Conservation (phyloP, 1,140 invertebrate species). For the Plectrocnemia conspersa region DNA sequence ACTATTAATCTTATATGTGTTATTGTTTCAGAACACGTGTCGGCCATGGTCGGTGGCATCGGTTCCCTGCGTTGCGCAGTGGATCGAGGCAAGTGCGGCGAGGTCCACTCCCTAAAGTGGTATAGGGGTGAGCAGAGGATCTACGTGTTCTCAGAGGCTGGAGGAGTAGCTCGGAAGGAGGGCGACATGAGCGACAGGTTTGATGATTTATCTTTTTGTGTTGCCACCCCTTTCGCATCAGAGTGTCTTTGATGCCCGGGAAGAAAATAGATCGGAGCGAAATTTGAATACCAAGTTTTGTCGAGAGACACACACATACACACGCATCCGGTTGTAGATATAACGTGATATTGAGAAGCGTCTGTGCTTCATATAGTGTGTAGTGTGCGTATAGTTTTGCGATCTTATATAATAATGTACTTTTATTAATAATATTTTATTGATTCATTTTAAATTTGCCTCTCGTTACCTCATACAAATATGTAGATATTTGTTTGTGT, state of each 20-base stretch:
- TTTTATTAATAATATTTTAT: too few relatives aligned
- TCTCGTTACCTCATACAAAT: too few relatives aligned
- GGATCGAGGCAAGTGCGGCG: conserved; percentile 70
- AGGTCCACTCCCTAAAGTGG: conserved; percentile 86
- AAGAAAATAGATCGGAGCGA: too few relatives aligned
- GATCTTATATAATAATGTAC: too few relatives aligned
- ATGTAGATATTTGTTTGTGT: too few relatives aligned
- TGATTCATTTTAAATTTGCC: too few relatives aligned
- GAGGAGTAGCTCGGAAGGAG: conserved; percentile 65
- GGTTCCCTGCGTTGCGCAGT: conserved; percentile 71
- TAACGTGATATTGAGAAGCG: too few relatives aligned
- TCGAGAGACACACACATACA: too few relatives aligned
- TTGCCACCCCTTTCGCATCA: not conserved
- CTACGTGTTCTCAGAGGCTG: conserved; percentile 76
- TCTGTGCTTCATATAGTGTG: too few relatives aligned
- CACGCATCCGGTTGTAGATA: too few relatives aligned
- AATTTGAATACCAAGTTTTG: too few relatives aligned
- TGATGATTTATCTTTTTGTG: conserved; percentile 35
- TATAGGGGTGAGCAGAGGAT: conserved; percentile 76
- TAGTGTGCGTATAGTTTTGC: too few relatives aligned
- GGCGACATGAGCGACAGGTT: conserved; percentile 72
- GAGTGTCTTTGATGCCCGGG: not conserved
- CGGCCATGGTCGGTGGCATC: conserved; percentile 57
- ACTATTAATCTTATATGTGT: not conserved
- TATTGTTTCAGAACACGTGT: conserved; percentile 43